Base-by-base conservation (phyloP, 2,888 invertebrate species). In the Scotopteryx bipunctaria region DNA sequence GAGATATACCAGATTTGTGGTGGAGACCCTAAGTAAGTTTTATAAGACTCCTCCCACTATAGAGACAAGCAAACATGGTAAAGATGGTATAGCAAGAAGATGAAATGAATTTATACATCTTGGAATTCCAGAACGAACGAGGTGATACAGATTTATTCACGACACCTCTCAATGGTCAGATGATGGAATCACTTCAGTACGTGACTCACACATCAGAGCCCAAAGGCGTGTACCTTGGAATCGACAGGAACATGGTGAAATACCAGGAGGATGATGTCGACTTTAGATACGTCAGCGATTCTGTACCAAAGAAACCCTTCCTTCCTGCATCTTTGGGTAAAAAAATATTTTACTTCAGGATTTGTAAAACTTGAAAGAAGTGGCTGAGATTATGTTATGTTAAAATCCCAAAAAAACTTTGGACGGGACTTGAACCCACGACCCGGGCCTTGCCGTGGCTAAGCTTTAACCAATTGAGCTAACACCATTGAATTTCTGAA, bases 301-400 rank as follows among this genome's bases (percentile, higher is more conserved):
- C 83, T 48, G 73, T 87, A 43, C 81, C 86, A 1, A 85, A 80
- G 61, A 88, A 82, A 45, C 83, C 86, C 1, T 91, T 86, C 57
- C 92, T 83, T 62, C 92, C 92, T 3, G 82, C 91, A 2, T 78
- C 86, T 14, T 64, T 92, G 43, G 79, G 92, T 92, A 72, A 86
- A 84, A 32, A 14, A 8, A 27, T 9, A 8, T 27, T 27, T 4
- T 27, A n/a, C 11, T 9, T 25, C n/a, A 9, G 3, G n/a, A n/a
- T n/a, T n/a, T n/a, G n/a, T n/a, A n/a, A n/a, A n/a, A n/a, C n/a
- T n/a, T n/a, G n/a, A n/a, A n/a, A n/a, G n/a, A n/a, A n/a, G n/a
- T n/a, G n/a, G n/a, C n/a, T n/a, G n/a, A n/a, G n/a, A n/a, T n/a
- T n/a, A n/a, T n/a, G n/a, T n/a, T n/a, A n/a, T n/a, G n/a, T n/a